Percentiles rank a stretch among this genome's conserved stretches.
Conservation (phyloP, 2,888 invertebrate genomes). For the Iphiclides podalirius region DNA sequence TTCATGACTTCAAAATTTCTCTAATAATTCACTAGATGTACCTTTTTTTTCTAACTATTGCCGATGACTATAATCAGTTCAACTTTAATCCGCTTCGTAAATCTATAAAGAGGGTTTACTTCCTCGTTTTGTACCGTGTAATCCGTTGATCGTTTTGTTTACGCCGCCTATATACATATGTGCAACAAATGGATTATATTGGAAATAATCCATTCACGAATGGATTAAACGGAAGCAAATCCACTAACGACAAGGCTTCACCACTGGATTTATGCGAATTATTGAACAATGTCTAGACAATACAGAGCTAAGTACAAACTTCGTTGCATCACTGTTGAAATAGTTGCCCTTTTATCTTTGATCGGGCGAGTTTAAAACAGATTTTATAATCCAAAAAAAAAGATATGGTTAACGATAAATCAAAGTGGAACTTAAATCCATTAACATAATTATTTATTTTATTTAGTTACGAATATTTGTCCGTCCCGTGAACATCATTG, state of each 20-base stretch:
- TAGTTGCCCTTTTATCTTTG: too few relatives aligned
- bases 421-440: too few relatives aligned
- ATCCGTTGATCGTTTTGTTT: constrained; percentile 12
- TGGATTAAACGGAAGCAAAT: constrained; percentile 18
- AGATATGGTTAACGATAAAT: too few relatives aligned
- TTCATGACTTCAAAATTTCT: too few relatives aligned
- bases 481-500: too few relatives aligned
- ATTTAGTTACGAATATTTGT: too few relatives aligned
- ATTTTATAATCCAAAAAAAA: too few relatives aligned
- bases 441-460: too few relatives aligned
- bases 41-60: neutral
- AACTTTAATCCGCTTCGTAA: constrained; percentile 12
- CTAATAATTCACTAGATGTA: neutral
- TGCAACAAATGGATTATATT: constrained; percentile 19
- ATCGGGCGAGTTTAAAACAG: too few relatives aligned
- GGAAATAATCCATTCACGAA: constrained; percentile 12
- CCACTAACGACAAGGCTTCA: constrained; percentile 14
- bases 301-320: neutral
- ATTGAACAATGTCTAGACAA: neutral
- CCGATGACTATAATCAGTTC: constrained; percentile 7
- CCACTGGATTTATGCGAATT: neutral
- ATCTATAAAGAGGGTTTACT: constrained; percentile 12
- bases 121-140: constrained; percentile 8
- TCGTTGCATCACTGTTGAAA: too few relatives aligned
- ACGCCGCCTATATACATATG: constrained; percentile 2